These are phyloP conservation scores for Drosophila ananassae DNA, from an alignment of 1,140 invertebrate genomes.

Conservation along the genomic window DNA sequence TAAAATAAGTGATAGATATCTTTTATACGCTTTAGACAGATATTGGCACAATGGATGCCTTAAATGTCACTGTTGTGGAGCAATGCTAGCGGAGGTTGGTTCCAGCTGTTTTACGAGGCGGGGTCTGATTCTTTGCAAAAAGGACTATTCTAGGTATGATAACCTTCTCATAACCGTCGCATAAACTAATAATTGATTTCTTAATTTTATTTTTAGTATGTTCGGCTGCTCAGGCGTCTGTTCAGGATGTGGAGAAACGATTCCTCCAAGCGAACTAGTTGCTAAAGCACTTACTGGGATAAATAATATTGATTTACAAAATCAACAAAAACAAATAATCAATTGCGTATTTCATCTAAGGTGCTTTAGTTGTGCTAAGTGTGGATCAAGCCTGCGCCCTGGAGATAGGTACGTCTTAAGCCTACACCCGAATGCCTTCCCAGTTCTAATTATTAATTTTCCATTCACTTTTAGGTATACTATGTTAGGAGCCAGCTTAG, in stretches of 20 bases:
- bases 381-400: conserved; percentile 92
- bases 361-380: conserved; percentile 97
- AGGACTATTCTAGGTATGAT: conserved; percentile 94
- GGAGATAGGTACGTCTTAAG: conserved; percentile 90
- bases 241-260: conserved; percentile 94
- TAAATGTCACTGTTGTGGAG: conserved; percentile 95
- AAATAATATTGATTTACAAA: conserved; percentile 84
- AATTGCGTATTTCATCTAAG: conserved; percentile 94
- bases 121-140: conserved; percentile 96
- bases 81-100: conserved; percentile 94
- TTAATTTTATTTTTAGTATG: conserved; percentile 88
- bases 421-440: neutral
- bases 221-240: conserved; percentile 94
- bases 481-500: conserved; percentile 91
- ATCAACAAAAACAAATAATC: conserved; percentile 81
- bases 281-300: conserved; percentile 89
- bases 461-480: conserved; percentile 87
- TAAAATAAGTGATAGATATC: conserved; percentile 94
- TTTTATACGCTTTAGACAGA: conserved; percentile 94
- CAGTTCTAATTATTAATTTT: neutral
- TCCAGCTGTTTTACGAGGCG: conserved; percentile 95
- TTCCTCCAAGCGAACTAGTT: conserved; percentile 95
- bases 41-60: conserved; percentile 97
- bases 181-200: neutral
- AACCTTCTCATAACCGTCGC: no score